These are phyloP conservation scores for Neoarius graeffei DNA, from an alignment of 2,113 vertebrate genomes.

Conservation along the genomic window DNA sequence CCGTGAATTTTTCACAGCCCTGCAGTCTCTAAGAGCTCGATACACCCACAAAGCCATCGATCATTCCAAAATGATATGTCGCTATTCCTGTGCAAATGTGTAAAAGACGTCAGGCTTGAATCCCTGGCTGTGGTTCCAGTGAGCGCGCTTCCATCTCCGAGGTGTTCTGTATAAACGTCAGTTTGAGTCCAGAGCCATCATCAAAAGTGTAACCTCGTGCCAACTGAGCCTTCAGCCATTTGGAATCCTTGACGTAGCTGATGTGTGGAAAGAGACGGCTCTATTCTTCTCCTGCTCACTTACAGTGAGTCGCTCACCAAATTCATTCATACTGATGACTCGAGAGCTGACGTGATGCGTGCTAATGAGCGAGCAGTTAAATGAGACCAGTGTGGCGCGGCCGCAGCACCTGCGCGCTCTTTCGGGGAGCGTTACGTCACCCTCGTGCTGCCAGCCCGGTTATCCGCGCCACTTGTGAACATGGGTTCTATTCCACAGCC, in stretches of 20 bases:
- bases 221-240: conserved; percentile 5
- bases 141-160: background rate
- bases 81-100: background rate
- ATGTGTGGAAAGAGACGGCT: conserved; percentile 24
- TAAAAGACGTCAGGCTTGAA: background rate
- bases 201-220: conserved; percentile 8
- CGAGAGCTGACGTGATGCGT: conserved; percentile 66
- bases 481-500: conserved; percentile 25
- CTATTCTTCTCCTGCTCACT: conserved; percentile 10
- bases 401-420: conserved; percentile 66
- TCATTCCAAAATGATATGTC: background rate
- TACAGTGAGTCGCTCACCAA: conserved; percentile 13
- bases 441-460: conserved; percentile 21
- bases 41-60: background rate
- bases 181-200: background rate
- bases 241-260: background rate
- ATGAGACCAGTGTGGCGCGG: conserved; percentile 65
- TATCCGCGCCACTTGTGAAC: background rate
- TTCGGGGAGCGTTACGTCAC: conserved; percentile 43
- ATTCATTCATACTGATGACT: conserved; percentile 55
- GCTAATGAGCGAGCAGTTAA: conserved; percentile 64
- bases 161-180: background rate
- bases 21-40: background rate
- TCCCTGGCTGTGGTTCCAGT: background rate
- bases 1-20: too few relatives aligned